Conservation (phyloP, 2,888 invertebrate species). For the Torymus tubicola region DNA sequence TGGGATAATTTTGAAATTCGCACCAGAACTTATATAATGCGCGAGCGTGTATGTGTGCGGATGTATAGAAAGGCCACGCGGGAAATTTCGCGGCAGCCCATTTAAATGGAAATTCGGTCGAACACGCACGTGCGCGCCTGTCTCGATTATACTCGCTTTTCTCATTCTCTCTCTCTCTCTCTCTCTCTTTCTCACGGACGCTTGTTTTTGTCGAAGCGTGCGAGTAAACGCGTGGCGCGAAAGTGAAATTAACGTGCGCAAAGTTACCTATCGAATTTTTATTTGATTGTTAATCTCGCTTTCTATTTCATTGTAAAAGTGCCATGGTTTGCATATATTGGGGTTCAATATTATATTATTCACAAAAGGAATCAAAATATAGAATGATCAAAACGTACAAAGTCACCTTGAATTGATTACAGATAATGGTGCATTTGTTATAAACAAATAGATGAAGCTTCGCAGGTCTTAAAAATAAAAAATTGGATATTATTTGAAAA, state of each 20-base stretch:
- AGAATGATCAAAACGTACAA: no score
- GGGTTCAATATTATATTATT: no score
- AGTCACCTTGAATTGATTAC: no score
- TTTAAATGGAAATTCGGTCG: conserved; percentile 36
- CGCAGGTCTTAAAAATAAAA: no score
- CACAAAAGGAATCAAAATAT: no score
- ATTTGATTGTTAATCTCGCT: neutral
- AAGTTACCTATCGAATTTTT: neutral
- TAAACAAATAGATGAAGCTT: no score
- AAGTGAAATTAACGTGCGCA: neutral
- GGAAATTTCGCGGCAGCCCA: conserved; percentile 22
- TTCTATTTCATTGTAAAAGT: neutral
- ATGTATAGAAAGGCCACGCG: neutral
- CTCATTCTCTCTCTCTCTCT: neutral
- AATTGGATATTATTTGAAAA: no score
- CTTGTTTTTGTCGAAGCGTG: neutral
- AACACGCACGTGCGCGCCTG: neutral
- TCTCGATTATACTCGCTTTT: conserved; percentile 10
- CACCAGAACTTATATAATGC: no score
- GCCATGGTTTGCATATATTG: no score
- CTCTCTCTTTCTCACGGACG: no score
- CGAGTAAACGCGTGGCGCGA: neutral
- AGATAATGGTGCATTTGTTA: no score
- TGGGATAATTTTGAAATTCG: no score
- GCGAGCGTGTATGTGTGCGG: neutral